Evolutionary conservation across 2,888 invertebrate genomes (phyloP).

Genomic region (Netelia virgata): DNA sequence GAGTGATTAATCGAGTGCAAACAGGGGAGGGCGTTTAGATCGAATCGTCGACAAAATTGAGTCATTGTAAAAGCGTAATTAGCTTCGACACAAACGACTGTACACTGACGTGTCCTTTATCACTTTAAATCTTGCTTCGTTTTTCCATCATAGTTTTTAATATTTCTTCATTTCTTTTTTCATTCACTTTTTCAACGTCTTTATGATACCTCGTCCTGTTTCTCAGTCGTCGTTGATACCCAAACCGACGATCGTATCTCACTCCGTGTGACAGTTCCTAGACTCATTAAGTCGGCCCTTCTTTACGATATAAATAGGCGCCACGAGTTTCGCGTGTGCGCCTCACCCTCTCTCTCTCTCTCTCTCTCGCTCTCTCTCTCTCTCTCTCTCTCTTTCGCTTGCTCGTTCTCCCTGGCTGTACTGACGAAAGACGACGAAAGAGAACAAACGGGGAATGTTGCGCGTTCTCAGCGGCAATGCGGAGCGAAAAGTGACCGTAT

Average conservation of each 20-base stretch:
- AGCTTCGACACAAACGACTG: too few species aligned
- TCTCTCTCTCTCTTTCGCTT: constrained; percentile 35
- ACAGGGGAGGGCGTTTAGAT: neutral
- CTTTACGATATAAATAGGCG: constrained; percentile 82
- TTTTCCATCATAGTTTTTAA: constrained; percentile 2
- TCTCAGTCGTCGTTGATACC: constrained; percentile 62
- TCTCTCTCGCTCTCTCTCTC: constrained; percentile 62
- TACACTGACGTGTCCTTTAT: neutral
- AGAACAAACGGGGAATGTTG: constrained; percentile 64
- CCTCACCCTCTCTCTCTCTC: constrained; percentile 65
- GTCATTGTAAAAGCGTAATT: neutral
- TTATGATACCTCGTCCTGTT: constrained; percentile 24
- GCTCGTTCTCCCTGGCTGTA: constrained; percentile 14
- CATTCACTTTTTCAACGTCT: constrained; percentile 15
- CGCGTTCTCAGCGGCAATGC: constrained; percentile 43
- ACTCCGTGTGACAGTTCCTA: constrained; percentile 81
- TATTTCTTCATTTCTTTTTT: constrained; percentile 34
- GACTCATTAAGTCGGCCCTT: constrained; percentile 83
- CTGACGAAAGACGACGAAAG: constrained; percentile 59
- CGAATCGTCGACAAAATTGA: neutral
- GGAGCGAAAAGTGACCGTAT: constrained; percentile 27
- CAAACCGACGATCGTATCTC: constrained; percentile 79
- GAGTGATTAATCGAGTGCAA: constrained; percentile 18
- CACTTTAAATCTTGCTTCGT: neutral
- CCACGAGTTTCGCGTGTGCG: constrained; percentile 73